Percentiles rank a stretch among this genome's conserved stretches.
These are phyloP conservation scores for Leuciscus waleckii DNA, from an alignment of 2,797 vertebrate species.

Conservation along the genomic window DNA sequence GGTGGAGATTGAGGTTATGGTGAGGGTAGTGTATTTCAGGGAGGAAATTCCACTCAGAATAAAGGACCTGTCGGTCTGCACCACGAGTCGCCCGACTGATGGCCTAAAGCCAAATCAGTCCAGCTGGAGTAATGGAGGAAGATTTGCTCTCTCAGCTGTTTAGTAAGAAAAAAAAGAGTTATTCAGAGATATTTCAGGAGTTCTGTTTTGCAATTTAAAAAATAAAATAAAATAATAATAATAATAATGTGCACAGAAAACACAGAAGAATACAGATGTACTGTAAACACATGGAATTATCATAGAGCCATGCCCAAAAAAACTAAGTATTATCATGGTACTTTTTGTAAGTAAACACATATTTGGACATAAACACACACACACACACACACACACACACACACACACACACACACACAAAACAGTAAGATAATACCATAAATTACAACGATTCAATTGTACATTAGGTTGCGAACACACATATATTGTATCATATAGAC, in stretches of 20 bases:
- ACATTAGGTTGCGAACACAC: not conserved
- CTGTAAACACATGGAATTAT: not conserved
- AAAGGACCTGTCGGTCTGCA: not conserved
- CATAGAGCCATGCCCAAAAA: not conserved
- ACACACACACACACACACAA: too few relatives aligned
- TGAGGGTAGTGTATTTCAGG: slow-evolving; percentile 14
- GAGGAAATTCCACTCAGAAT: slow-evolving; percentile 23
- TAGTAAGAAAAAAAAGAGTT: not conserved
- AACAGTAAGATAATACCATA: not conserved
- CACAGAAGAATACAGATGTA: not conserved
- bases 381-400: too few relatives aligned
- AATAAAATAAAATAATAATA: too few relatives aligned
- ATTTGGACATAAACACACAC: not conserved
- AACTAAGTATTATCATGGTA: not conserved
- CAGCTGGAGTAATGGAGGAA: slow-evolving; percentile 2
- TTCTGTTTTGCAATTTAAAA: not conserved
- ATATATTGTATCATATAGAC: not conserved
- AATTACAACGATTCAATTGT: not conserved
- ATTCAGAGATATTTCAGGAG: not conserved
- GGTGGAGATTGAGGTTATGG: slow-evolving; percentile 33
- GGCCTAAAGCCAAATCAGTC: not conserved
- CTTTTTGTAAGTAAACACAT: not conserved
- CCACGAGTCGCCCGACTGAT: slow-evolving; percentile 23
- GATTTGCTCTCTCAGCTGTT: slow-evolving; percentile 17
- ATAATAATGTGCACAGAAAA: not conserved